A percentile compares a stretch with the other conserved stretches of the same genome.
These are phyloP conservation scores for Campoletis sonorensis DNA, from an alignment of 1,140 invertebrate genomes.

Conservation along the genomic window DNA sequence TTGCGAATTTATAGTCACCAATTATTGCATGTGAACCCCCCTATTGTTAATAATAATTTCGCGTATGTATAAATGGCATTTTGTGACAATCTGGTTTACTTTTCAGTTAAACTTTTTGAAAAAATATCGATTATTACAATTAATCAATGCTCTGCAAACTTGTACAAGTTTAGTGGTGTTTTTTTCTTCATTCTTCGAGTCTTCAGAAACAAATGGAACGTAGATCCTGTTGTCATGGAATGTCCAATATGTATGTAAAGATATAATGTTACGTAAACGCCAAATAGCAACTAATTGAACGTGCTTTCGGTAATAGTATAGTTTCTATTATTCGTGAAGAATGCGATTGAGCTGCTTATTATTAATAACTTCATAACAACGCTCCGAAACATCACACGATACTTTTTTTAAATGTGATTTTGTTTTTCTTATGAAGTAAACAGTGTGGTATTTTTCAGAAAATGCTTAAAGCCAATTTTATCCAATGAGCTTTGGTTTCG, in stretches of 20 bases:
- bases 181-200: background rate
- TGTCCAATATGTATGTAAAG: background rate
- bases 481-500: background rate
- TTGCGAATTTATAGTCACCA: background rate
- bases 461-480: background rate
- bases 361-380: slow-evolving; percentile 24
- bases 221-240: background rate
- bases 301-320: background rate
- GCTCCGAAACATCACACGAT: slow-evolving; percentile 3
- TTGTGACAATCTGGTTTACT: too few relatives aligned
- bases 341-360: slow-evolving; percentile 23
- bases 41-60: too few relatives aligned
- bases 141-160: too few relatives aligned
- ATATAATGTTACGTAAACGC: background rate
- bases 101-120: too few relatives aligned
- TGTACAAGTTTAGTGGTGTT: too few relatives aligned
- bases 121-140: background rate
- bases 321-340: background rate
- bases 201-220: background rate
- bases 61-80: too few relatives aligned
- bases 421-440: slow-evolving; percentile 28
- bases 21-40: background rate
- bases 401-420: too few relatives aligned
- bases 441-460: slow-evolving; percentile 34
- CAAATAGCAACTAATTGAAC: background rate